Evolutionary conservation across 2,888 invertebrate genomes (phyloP).

Genomic region (Mactromeris polynyma): DNA sequence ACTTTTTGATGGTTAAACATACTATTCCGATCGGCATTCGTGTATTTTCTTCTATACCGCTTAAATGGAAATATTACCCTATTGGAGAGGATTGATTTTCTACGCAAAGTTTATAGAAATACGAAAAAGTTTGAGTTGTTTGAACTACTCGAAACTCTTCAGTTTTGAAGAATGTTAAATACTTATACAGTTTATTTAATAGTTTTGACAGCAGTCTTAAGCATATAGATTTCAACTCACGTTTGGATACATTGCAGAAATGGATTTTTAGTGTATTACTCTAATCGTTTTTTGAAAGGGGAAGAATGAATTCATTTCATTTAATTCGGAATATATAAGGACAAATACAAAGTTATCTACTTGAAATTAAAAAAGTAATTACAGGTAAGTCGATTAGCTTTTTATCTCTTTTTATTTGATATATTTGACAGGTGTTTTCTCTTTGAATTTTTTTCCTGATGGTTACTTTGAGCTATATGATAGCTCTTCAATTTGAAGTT

Average conservation of each 20-base stretch:
- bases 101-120: not conserved
- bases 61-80: slow-evolving; percentile 40
- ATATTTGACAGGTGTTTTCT: not conserved
- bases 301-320: not conserved
- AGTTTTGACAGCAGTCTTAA: not conserved
- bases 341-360: not conserved
- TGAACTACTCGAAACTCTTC: not conserved
- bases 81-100: slow-evolving; percentile 16
- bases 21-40: slow-evolving; percentile 20
- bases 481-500: not conserved
- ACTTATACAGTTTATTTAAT: slow-evolving; percentile 14
- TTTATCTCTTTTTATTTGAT: not conserved
- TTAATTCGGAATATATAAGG: not conserved
- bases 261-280: slow-evolving; percentile 29
- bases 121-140: slow-evolving; percentile 11
- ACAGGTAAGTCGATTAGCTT: not conserved
- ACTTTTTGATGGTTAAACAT: slow-evolving; percentile 13
- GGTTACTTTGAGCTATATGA: not conserved
- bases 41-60: not conserved
- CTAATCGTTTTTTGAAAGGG: not conserved
- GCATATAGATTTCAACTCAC: not conserved
- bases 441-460: not conserved
- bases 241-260: not conserved
- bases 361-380: slow-evolving; percentile 1
- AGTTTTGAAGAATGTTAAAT: slow-evolving; percentile 5